These are phyloP conservation scores for Agonopterix alstromeriana DNA, from an alignment of 2,888 invertebrate genomes.

Conservation along the genomic window DNA sequence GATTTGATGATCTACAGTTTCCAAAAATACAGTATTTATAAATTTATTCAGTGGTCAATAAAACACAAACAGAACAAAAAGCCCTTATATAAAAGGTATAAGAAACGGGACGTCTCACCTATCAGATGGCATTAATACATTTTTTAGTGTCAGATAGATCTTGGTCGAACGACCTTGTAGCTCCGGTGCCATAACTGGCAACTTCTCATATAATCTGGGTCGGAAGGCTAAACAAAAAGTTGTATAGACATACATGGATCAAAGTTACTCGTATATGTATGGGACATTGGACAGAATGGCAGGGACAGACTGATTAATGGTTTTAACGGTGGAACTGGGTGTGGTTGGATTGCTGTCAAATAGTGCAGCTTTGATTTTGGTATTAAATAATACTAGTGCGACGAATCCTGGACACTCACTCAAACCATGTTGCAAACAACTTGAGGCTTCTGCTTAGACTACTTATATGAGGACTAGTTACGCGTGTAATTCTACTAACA, in stretches of 20 bases:
- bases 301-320: constrained; percentile 54
- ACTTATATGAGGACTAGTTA: no score
- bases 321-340: constrained; percentile 51
- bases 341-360: constrained; percentile 13
- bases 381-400: no score
- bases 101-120: neutral
- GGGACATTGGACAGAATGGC: constrained; percentile 26
- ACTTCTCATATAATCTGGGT: constrained; percentile 38
- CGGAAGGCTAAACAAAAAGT: constrained; percentile 63
- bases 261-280: constrained; percentile 22
- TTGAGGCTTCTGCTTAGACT: no score
- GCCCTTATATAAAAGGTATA: no score
- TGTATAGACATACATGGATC: constrained; percentile 53
- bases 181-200: constrained; percentile 30
- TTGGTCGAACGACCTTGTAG: constrained; percentile 51
- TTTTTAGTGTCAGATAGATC: constrained; percentile 11
- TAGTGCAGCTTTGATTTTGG: no score
- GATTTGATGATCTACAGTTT: no score
- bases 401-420: no score
- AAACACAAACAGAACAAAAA: no score
- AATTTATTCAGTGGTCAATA: no score
- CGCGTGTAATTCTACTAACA: no score
- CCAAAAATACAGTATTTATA: no score
- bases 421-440: no score
- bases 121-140: neutral